phyloP scores from a whole-genome alignment of 2,888 invertebrate species.

The Dyspetes luteomarginatus region DNA sequence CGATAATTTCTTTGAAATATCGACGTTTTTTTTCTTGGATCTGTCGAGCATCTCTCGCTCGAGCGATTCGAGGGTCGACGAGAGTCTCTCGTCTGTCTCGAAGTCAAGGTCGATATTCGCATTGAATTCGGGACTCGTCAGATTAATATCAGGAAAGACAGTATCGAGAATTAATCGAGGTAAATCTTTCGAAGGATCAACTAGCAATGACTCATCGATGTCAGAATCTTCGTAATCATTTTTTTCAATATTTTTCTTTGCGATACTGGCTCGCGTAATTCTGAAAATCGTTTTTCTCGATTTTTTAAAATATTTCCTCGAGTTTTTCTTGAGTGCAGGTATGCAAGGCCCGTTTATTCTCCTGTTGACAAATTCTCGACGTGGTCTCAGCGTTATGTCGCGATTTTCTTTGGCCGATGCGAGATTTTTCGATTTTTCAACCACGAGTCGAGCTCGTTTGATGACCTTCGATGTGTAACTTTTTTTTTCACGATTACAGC shows the following conservation, averaged over 20 bases:
- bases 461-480: background rate
- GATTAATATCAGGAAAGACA: background rate
- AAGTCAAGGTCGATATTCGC: conserved; percentile 33
- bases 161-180: conserved; percentile 27
- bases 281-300: background rate
- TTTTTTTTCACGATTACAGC: background rate
- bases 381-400: background rate
- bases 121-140: conserved; percentile 36
- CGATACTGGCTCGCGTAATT: background rate
- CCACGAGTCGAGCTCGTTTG: background rate
- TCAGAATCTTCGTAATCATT: conserved; percentile 51
- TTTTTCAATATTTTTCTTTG: background rate
- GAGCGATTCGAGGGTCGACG: conserved; percentile 6
- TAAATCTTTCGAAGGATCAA: conserved; percentile 57
- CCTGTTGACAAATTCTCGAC: background rate
- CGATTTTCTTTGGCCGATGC: background rate
- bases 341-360: no score
- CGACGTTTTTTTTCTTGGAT: background rate
- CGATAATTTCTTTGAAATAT: no score
- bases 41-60: background rate
- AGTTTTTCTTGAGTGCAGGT: background rate
- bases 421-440: background rate
- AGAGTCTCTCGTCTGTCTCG: background rate
- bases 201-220: conserved; percentile 51
- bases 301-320: background rate